Conservation (phyloP, 37 sponge, comb jelly and placozoan genomes). For the Lycopodina hypogea region DNA sequence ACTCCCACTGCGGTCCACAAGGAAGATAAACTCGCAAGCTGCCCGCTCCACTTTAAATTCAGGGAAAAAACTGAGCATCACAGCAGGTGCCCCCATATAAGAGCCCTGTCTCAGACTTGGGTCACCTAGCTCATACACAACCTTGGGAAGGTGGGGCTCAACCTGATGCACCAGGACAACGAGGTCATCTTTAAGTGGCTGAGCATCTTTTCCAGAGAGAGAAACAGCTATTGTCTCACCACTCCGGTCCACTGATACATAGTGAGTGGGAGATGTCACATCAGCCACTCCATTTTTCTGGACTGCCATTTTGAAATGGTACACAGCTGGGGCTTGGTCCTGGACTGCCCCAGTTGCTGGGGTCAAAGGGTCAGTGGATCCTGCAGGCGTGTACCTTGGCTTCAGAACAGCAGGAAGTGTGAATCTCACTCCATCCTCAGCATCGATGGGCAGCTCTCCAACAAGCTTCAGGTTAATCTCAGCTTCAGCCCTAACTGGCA, state of each 20-base stretch:
- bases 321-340: constrained; percentile 29
- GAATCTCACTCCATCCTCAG: constrained; percentile 57
- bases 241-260: constrained; percentile 2
- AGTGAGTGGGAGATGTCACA: constrained; percentile 64
- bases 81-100: constrained; percentile 48
- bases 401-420: constrained; percentile 54
- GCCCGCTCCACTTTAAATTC: constrained; percentile 33
- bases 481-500: constrained; percentile 61
- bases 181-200: constrained; percentile 51
- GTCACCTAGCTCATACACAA: constrained; percentile 42
- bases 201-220: background rate
- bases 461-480: constrained; percentile 58
- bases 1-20: constrained; percentile 85
- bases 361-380: constrained; percentile 6
- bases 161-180: constrained; percentile 44
- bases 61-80: constrained; percentile 74
- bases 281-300: constrained; percentile 5
- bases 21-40: constrained; percentile 67
- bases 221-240: background rate
- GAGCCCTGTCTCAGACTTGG: background rate
- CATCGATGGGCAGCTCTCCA: constrained; percentile 51
- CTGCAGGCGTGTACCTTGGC: constrained; percentile 54
- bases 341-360: background rate
- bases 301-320: constrained; percentile 26
- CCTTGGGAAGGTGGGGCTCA: constrained; percentile 54